Percentiles rank a stretch among this genome's conserved stretches.
Evolutionary conservation across 2,113 vertebrate genomes (phyloP).

Genomic region (Melanerpes formicivorus): DNA sequence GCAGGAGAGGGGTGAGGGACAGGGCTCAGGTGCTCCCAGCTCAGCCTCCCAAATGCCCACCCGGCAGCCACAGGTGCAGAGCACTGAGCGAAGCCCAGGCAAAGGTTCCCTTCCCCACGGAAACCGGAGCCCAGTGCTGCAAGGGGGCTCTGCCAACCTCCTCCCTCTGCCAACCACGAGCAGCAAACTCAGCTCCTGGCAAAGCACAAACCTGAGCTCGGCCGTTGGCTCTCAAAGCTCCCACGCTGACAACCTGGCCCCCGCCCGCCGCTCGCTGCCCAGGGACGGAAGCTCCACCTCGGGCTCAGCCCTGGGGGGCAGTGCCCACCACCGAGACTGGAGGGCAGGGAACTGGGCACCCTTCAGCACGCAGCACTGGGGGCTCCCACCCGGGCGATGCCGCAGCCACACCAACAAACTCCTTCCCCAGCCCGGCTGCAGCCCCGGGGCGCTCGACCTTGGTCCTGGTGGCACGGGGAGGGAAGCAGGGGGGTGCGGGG

Average conservation of each 20-base stretch:
- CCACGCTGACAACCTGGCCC: rapidly evolving
- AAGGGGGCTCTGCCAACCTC: background rate
- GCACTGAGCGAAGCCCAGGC: rapidly evolving
- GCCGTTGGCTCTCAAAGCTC: no score
- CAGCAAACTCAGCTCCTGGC: background rate
- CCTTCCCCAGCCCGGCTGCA: background rate
- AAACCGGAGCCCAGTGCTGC: background rate
- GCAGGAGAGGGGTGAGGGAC: background rate
- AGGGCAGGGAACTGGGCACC: background rate
- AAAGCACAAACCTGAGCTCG: background rate
- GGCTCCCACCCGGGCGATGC: background rate
- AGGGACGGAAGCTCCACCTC: background rate
- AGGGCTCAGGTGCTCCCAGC: background rate
- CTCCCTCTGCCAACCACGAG: rapidly evolving
- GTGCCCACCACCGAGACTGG: rapidly evolving
- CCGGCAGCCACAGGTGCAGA: background rate
- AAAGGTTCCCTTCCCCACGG: background rate
- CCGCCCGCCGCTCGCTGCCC: background rate
- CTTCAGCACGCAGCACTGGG: rapidly evolving
- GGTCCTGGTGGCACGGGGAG: background rate
- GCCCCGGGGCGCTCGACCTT: no score
- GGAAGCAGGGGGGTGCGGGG: no score
- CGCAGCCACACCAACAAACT: background rate
- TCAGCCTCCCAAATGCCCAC: background rate
- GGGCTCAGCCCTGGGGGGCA: background rate